Base-by-base conservation (phyloP, 2,888 invertebrate genomes). In the Altica lythri region DNA sequence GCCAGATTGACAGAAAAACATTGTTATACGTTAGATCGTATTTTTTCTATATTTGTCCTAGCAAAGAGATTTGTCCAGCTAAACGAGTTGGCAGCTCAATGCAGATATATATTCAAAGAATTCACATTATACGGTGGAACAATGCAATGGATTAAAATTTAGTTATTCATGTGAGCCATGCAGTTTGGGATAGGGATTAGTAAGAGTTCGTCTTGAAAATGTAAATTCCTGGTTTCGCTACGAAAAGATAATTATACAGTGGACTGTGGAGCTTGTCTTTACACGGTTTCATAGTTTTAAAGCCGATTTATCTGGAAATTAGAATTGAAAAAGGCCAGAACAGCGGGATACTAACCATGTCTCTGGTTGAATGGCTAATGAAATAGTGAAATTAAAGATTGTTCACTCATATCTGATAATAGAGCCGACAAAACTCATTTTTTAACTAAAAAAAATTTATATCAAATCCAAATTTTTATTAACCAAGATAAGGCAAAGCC, bases 271-370 rank as follows among this genome's bases (percentile, higher is more conserved):
- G 63, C 67, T n/a, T 63, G 72, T 68, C 72, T 74, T 74, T 74
- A 72, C 71, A 75, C 72, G 74, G 74, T 72, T 71, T 73, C 74
- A 69, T 74, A 74, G 71, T 72, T 74, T 68, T 72, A 72, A 73
- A 75, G 75, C 73, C 72, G 72, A 74, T 75, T 75, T 44, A 49
- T 34, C 16, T 9, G 16, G 12, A 10, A 12, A 6, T 30, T 10
- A 3, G 9, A 30, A 13, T 13, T n/a, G 30, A 30, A 30, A 30
- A 30, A 30, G 12, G 2, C 30, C 29, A 10, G 29, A 29, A n/a
- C 29, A 29, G 29, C 29, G 29, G 29, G 29, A 29, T 3, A n/a
- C 29, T 29, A 29, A 10, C 29, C 29, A 29, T n/a, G n/a, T n/a
- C n/a, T n/a, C n/a, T n/a, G n/a, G n/a, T n/a, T n/a, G n/a, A n/a